Percentiles rank a stretch among this genome's conserved stretches.
phyloP scores from a whole-genome alignment of 2,113 vertebrate species.

The Catagonus wagneri region DNA sequence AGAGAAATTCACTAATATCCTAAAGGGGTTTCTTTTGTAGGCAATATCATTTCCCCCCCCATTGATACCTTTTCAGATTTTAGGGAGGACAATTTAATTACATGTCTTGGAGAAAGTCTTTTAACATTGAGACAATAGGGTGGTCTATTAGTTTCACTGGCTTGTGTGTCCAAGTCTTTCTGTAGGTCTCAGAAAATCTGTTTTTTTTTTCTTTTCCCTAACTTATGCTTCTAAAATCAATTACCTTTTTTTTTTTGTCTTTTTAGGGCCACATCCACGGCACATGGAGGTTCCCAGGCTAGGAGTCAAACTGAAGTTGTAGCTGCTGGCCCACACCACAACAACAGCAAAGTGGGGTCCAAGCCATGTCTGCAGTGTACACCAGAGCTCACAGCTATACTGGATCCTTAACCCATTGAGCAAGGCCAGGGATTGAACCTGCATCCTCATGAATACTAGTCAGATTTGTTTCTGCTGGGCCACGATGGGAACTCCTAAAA shows the following conservation, averaged over 20 bases:
- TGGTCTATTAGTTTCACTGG: not conserved
- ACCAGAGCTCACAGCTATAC: too few species aligned
- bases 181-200: not conserved
- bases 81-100: not conserved
- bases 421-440: too few species aligned
- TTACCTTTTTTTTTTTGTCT: not conserved
- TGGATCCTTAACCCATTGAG: too few species aligned
- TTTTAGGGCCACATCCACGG: too few species aligned
- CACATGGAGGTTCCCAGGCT: too few species aligned
- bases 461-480: too few species aligned
- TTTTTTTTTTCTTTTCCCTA: not conserved
- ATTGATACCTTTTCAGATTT: not conserved
- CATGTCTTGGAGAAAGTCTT: not conserved
- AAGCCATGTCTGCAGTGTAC: too few species aligned
- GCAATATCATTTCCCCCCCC: not conserved
- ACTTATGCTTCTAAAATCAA: not conserved
- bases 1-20: not conserved
- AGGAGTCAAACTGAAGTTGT: too few species aligned
- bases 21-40: not conserved
- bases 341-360: too few species aligned
- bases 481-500: too few species aligned
- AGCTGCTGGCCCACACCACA: too few species aligned
- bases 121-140: not conserved
- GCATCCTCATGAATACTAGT: too few species aligned
- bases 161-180: not conserved